Conservation (phyloP, 2,888 invertebrate species). For the Cyrtodaria siliqua region DNA sequence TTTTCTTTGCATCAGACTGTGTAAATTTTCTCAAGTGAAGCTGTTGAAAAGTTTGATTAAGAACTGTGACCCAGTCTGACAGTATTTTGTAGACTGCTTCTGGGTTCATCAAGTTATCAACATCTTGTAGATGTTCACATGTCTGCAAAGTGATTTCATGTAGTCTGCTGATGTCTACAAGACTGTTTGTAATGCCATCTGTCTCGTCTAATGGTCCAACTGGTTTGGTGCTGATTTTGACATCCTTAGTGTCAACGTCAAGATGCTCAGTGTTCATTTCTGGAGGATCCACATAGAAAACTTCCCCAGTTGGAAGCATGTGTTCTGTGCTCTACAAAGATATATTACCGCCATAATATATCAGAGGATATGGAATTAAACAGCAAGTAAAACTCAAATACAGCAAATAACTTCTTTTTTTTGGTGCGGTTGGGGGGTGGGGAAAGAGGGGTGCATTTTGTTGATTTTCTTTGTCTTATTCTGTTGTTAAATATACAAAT, state of each 20-base stretch:
- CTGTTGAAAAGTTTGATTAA: conserved; percentile 64
- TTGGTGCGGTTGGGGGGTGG: too few relatives aligned
- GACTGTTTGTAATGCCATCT: neutral
- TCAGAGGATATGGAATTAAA: too few relatives aligned
- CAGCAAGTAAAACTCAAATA: too few relatives aligned
- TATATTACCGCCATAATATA: too few relatives aligned
- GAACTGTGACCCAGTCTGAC: conserved; percentile 68
- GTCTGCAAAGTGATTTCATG: conserved; percentile 55
- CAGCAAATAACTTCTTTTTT: too few relatives aligned
- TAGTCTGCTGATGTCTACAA: conserved; percentile 58
- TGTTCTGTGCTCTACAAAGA: conserved; percentile 31
- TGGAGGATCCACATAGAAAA: conserved; percentile 8
- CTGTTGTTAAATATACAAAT: too few relatives aligned
- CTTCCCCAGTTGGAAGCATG: conserved; percentile 33
- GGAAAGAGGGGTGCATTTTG: too few relatives aligned
- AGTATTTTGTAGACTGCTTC: conserved; percentile 53
- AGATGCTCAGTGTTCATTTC: neutral
- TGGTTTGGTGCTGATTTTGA: neutral
- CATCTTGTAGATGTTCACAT: conserved; percentile 56
- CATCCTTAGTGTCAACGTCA: neutral
- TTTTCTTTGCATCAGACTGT: neutral
- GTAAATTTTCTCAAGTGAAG: conserved; percentile 56
- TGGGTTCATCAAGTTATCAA: conserved; percentile 56
- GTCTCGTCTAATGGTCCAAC: neutral
- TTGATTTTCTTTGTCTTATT: too few relatives aligned